Evolutionary conservation across 2,888 invertebrate genomes (phyloP).

Genomic region (Norana najaformis): DNA sequence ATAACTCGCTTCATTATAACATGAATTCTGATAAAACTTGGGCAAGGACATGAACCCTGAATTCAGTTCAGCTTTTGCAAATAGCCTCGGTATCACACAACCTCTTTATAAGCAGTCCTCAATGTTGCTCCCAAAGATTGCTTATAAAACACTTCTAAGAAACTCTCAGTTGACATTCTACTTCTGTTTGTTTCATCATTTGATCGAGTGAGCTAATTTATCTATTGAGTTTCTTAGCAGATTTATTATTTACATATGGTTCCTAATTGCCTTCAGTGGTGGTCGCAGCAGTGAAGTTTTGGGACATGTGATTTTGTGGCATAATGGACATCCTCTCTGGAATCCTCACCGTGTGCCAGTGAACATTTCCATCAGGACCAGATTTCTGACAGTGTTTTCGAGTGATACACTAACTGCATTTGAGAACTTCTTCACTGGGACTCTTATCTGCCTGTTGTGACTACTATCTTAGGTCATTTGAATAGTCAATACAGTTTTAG

Average conservation of each 20-base stretch:
- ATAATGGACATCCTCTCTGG: neutral
- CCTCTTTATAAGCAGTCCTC: too few relatives aligned
- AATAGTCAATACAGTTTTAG: neutral
- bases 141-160: too few relatives aligned
- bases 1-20: too few relatives aligned
- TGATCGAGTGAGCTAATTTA: neutral
- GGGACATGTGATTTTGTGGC: neutral
- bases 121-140: too few relatives aligned
- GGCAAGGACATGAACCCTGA: too few relatives aligned
- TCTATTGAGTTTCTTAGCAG: neutral
- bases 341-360: neutral
- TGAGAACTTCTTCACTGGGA: neutral
- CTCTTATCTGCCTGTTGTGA: neutral
- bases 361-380: neutral
- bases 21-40: too few relatives aligned
- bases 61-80: too few relatives aligned
- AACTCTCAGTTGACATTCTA: too few relatives aligned
- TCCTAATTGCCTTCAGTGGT: neutral
- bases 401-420: neutral
- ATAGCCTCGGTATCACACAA: too few relatives aligned
- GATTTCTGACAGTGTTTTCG: neutral
- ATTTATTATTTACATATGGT: neutral
- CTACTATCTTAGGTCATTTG: neutral
- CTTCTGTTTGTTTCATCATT: neutral
- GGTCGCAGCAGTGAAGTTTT: neutral